Conservation (phyloP, 2,888 invertebrate species). For the Liodrosophila aerea region DNA sequence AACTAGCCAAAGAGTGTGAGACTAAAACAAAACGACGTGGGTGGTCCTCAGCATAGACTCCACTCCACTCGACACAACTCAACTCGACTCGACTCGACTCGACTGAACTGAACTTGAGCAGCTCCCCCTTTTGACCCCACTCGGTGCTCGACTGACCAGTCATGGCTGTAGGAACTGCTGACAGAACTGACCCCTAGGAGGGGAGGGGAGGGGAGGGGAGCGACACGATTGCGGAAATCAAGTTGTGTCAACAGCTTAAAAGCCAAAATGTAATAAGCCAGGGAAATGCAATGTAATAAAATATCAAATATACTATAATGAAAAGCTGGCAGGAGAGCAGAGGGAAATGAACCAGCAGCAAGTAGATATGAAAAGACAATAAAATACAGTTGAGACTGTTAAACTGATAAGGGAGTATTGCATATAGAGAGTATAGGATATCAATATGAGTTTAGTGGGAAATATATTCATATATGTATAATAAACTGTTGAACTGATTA, state of each 20-base stretch:
- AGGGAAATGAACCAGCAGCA: no score
- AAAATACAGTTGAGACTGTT: no score
- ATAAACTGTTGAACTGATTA: no score
- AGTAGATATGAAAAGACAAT: no score
- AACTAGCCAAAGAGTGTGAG: conserved; percentile 5
- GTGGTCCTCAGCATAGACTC: conserved; percentile 42
- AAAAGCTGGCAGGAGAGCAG: conserved; percentile 52
- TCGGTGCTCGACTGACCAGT: conserved; percentile 42
- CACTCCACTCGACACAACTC: conserved; percentile 7
- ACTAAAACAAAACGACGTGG: conserved; percentile 63
- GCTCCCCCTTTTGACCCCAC: conserved; percentile 7
- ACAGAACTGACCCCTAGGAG: no score
- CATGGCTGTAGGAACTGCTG: no score
- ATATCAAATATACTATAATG: conserved; percentile 73
- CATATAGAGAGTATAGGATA: no score
- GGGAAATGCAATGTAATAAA: conserved; percentile 77
- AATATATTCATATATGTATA: no score
- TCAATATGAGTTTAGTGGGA: no score
- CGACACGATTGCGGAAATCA: conserved; percentile 61
- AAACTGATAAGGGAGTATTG: no score
- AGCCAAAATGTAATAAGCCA: conserved; percentile 77
- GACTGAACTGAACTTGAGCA: conserved; percentile 35
- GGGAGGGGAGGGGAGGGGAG: not conserved
- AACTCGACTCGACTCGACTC: conserved; percentile 16
- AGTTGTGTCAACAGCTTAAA: conserved; percentile 77